phyloP scores from a whole-genome alignment of 2,113 vertebrate genomes.

The Rhadina sibilatrix region DNA sequence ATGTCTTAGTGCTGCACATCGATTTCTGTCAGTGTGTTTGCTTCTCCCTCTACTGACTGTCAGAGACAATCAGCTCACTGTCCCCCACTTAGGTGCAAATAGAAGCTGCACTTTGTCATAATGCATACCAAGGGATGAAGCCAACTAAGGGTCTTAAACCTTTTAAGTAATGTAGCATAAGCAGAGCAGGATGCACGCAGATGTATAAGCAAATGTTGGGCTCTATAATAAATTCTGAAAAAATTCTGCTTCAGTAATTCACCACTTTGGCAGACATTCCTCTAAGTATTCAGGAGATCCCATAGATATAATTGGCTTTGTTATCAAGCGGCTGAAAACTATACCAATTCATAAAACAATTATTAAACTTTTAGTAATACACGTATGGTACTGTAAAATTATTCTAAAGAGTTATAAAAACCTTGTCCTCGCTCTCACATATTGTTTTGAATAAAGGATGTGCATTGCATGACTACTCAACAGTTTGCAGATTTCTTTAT shows the following conservation, averaged over 20 bases:
- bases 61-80: conserved; percentile 64
- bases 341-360: background rate
- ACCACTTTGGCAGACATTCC: background rate
- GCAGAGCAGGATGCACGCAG: background rate
- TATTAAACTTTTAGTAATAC: background rate
- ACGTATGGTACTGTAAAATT: background rate
- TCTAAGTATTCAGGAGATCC: background rate
- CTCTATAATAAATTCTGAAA: background rate
- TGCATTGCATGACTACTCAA: background rate
- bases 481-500: background rate
- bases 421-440: background rate
- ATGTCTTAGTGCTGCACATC: background rate
- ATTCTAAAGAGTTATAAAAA: background rate
- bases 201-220: background rate
- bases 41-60: conserved; percentile 46
- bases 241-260: background rate
- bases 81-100: conserved; percentile 54
- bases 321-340: background rate
- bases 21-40: conserved; percentile 59
- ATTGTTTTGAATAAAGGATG: background rate
- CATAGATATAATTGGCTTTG: background rate
- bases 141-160: background rate
- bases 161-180: conserved; percentile 11
- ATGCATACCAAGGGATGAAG: conserved; percentile 35
- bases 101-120: conserved; percentile 23